phyloP scores from a whole-genome alignment of 1,140 invertebrate genomes.

The Drosophila kanapiae region DNA sequence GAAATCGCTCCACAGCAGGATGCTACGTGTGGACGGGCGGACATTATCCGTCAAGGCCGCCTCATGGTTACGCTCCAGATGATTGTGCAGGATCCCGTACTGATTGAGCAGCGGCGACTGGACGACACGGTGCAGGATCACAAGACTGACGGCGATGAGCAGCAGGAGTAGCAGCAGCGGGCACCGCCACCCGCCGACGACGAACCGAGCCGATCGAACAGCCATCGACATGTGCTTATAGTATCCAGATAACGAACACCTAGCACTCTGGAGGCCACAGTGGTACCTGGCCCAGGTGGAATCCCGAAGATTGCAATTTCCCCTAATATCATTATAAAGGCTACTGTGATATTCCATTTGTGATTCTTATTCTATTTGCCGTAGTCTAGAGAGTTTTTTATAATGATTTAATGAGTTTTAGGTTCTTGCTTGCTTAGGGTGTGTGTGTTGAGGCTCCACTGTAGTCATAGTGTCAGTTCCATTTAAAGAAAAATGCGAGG shows the following conservation, averaged over 20 bases:
- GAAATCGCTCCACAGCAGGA: constrained; percentile 76
- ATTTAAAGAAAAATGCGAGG: constrained; percentile 21
- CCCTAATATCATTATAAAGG: background rate
- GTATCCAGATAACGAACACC: constrained; percentile 13
- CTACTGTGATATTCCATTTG: too few relatives aligned
- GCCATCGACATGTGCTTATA: constrained; percentile 53
- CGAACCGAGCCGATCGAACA: constrained; percentile 46
- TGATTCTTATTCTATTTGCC: too few relatives aligned
- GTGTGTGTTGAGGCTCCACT: background rate
- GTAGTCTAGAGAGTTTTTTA: background rate
- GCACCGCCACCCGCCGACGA: constrained; percentile 8
- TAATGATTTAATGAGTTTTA: too few relatives aligned
- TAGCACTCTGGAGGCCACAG: background rate
- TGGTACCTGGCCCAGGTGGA: background rate
- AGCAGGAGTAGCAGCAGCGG: constrained; percentile 26
- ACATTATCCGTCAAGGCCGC: too few relatives aligned
- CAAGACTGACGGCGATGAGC: constrained; percentile 15
- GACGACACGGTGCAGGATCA: constrained; percentile 43
- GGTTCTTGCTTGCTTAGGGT: too few relatives aligned
- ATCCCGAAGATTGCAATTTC: too few relatives aligned
- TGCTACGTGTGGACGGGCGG: constrained; percentile 34
- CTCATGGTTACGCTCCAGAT: constrained; percentile 18
- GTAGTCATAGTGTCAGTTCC: background rate
- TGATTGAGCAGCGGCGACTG: constrained; percentile 67
- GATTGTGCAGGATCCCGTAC: constrained; percentile 59